Evolutionary conservation across 2,888 invertebrate genomes (phyloP).

Genomic region (Zygaena filipendulae): DNA sequence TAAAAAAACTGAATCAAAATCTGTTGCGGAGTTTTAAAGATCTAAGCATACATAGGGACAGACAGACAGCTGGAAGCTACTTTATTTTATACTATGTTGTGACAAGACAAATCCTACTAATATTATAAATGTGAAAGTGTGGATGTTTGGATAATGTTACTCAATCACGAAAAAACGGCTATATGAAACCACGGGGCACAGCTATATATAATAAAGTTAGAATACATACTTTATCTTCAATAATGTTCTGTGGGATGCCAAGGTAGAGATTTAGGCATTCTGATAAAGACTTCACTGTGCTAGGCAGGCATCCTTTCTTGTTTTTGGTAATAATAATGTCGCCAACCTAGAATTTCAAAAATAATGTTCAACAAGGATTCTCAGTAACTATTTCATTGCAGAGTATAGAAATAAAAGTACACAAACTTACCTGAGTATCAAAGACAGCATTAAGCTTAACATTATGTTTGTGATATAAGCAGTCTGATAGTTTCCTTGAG

Average conservation of each 20-base stretch:
- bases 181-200: too few species aligned
- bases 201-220: too few species aligned
- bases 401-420: background rate
- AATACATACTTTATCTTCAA: slow-evolving; percentile 46
- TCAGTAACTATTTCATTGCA: background rate
- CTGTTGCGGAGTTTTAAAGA: too few species aligned
- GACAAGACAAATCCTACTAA: too few species aligned
- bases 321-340: slow-evolving; percentile 52
- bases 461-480: slow-evolving; percentile 67
- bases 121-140: too few species aligned
- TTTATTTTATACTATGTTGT: too few species aligned
- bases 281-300: slow-evolving; percentile 40
- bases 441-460: slow-evolving; percentile 67
- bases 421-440: slow-evolving; percentile 63
- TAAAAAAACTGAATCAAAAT: too few species aligned
- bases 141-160: too few species aligned
- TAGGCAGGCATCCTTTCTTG: slow-evolving; percentile 42
- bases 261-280: slow-evolving; percentile 52
- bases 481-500: slow-evolving; percentile 66
- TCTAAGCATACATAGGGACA: too few species aligned
- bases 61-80: too few species aligned
- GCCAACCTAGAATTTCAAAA: slow-evolving; percentile 53
- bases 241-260: slow-evolving; percentile 39
- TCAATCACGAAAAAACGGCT: too few species aligned
- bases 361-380: background rate